A percentile compares a stretch with the other conserved stretches of the same genome.
phyloP scores from a whole-genome alignment of 2,888 invertebrate species.

The Bellardia pandia region DNA sequence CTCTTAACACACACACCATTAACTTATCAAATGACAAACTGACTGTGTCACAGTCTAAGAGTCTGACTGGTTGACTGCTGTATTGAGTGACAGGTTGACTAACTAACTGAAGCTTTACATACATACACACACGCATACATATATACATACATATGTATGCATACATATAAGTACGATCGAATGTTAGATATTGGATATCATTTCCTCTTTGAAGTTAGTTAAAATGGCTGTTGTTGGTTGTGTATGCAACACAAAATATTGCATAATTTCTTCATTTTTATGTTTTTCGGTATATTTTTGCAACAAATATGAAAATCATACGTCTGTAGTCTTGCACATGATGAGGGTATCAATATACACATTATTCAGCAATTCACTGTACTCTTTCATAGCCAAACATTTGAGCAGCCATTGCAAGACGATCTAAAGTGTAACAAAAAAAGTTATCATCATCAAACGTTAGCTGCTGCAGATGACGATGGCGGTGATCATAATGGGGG shows the following conservation, averaged over 20 bases:
- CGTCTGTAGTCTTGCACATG: constrained; percentile 38
- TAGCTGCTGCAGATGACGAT: not conserved
- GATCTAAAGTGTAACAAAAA: constrained; percentile 44
- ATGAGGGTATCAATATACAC: constrained; percentile 45
- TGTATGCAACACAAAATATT: constrained; percentile 54
- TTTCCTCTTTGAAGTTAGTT: constrained; percentile 68
- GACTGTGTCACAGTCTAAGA: constrained; percentile 14
- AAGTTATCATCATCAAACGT: constrained; percentile 13
- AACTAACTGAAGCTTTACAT: constrained; percentile 32
- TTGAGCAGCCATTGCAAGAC: constrained; percentile 41
- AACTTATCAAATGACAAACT: not conserved
- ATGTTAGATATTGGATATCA: constrained; percentile 70
- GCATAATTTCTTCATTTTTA: constrained; percentile 59
- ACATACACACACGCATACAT: not conserved
- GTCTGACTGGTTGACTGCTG: not conserved
- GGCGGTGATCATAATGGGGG: constrained; percentile 8
- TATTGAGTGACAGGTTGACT: constrained; percentile 11
- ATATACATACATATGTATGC: not conserved
- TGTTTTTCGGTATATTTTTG: constrained; percentile 44
- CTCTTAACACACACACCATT: constrained; percentile 12
- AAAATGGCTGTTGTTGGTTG: constrained; percentile 36
- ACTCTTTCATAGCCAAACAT: not conserved
- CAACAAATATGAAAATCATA: constrained; percentile 61
- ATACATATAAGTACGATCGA: constrained; percentile 33
- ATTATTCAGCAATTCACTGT: not conserved